phyloP scores from a whole-genome alignment of 2,113 vertebrate species.

The Salvelinus alpinus region DNA sequence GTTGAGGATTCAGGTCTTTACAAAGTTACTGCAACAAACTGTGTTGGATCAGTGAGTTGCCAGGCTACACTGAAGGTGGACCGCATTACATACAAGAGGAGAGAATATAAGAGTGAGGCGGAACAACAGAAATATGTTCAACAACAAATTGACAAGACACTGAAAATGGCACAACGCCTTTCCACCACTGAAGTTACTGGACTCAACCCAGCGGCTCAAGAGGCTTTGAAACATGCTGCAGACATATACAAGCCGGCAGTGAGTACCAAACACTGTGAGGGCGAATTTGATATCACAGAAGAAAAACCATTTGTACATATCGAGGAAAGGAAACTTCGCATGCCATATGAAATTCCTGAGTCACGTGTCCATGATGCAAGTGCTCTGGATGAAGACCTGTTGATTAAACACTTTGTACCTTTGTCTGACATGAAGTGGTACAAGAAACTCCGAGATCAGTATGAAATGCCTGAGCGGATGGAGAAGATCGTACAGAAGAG shows the following conservation, averaged over 20 bases:
- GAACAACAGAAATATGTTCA: conserved; percentile 84
- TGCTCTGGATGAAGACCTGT: conserved; percentile 85
- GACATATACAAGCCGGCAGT: conserved; percentile 94
- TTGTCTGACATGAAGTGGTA: conserved; percentile 99
- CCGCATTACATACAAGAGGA: conserved; percentile 88
- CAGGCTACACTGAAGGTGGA: conserved; percentile 92
- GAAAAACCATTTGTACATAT: conserved; percentile 83
- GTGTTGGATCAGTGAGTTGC: conserved; percentile 88
- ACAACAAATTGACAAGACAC: conserved; percentile 94
- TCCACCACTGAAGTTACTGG: conserved; percentile 82
- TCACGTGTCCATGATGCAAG: conserved; percentile 77
- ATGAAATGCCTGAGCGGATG: conserved; percentile 87
- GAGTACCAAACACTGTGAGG: conserved; percentile 92
- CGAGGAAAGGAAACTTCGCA: conserved; percentile 85
- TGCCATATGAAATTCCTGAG: conserved; percentile 95
- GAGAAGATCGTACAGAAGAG: conserved; percentile 89
- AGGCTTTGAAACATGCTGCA: conserved; percentile 92
- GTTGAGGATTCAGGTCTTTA: conserved; percentile 93
- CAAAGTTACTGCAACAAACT: conserved; percentile 93
- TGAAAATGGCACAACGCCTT: conserved; percentile 92
- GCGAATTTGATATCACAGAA: conserved; percentile 87
- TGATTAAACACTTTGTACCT: conserved; percentile 90
- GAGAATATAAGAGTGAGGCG: conserved; percentile 88
- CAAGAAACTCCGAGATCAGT: conserved; percentile 89
- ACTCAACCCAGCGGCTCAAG: conserved; percentile 90